Evolutionary conservation across 1,140 invertebrate species (phyloP), one percentile per base, ranked within the genome.

Genomic region (Drosophila navojoa): DNA sequence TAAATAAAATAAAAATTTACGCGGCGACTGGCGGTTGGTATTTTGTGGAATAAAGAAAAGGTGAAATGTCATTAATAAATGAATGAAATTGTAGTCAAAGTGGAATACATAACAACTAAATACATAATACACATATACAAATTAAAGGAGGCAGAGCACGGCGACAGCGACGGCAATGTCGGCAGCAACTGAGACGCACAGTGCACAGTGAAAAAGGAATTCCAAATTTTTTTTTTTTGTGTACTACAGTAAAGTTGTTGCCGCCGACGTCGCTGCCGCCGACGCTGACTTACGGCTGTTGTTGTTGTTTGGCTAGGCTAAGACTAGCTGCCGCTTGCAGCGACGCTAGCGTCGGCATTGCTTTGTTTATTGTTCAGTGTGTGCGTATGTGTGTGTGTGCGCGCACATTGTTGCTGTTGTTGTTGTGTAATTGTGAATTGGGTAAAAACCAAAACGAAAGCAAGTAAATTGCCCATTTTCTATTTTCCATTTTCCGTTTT

Each of bases 31-130:
- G 50, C 64, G 57, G 61, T 53, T 50, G 40, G 53, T 6, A 15
- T 45, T 60, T 40, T 29, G 49, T 53, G 57, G 47, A 32, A 59
- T 57, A 44, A 32, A 59, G 55, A 44, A 58, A 68, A 86, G 82
- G 81, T 87, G 81, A 70, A 87, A 87, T 79, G 71, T 73, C 82
- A 79, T 76, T 73, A 84, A 79, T 79, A 79, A 87, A 81, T 76
- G 53, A 76, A 87, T 45, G 35, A 70, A 82, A 60, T 54, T 71
- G 38, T 55, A 76, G 73, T 76, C 69, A 57, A 78, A 81, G 77
- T 74, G 67, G 7, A 79, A 77, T 66, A 77, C 49, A 80, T 55
- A 66, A 63, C 58, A 74, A 59, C 49, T 57, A 68, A 81, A 75
- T 80, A 68, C 64, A 54, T 61, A 70, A 63, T 45, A 54, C 25